Evolutionary conservation across 1,140 invertebrate genomes (phyloP), one percentile per base, ranked within the genome.

Genomic region (Pseudomyrmex gracilis): DNA sequence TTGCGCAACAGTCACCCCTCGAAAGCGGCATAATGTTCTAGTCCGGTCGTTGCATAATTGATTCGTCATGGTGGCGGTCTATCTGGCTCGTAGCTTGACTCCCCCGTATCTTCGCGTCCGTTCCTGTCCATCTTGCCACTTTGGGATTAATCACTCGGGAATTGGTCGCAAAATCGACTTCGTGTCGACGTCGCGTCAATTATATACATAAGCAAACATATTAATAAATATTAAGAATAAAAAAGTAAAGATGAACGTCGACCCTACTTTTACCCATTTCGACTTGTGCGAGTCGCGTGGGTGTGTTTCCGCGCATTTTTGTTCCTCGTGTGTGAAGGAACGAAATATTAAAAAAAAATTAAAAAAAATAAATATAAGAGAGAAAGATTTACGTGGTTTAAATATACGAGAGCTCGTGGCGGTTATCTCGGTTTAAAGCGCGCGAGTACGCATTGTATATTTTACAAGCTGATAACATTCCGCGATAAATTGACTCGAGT

Each of bases 1-100:
- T 64, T 60, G 68, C 60, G 51, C 63, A 58, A 22, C 70, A 61
- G 57, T 47, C 22, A 8, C 49, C 49, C 49, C 60, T 49, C 53
- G 60, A 63, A 78, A 78, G 64, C 73, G 61, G 82, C 73, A 84
- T 83, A 83, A 83, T 83, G 82, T 76, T 76, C 61, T 73, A 64
- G 73, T 55, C 55, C 17, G 51, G 51, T 66, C 22, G 82, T 15
- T 76, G 82, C 82, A 83, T 83, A 84, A 84, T 78, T 84, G 82
- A 84, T 84, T 84, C 82, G 63, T 83, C 82, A 76, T 83, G 82
- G 43, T 55, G 51, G 51, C 61, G 34, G 73, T 66, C 73, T 58
- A 64, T 66, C 73, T 58, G 61, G 53, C 24, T 24, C 22, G 17
- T 53, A 34, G 22, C 68, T 64, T 60, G 61, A 49, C 49, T 73